Base-by-base conservation (phyloP, 1,140 invertebrate genomes). In the Pseudobourletiella spinata region DNA sequence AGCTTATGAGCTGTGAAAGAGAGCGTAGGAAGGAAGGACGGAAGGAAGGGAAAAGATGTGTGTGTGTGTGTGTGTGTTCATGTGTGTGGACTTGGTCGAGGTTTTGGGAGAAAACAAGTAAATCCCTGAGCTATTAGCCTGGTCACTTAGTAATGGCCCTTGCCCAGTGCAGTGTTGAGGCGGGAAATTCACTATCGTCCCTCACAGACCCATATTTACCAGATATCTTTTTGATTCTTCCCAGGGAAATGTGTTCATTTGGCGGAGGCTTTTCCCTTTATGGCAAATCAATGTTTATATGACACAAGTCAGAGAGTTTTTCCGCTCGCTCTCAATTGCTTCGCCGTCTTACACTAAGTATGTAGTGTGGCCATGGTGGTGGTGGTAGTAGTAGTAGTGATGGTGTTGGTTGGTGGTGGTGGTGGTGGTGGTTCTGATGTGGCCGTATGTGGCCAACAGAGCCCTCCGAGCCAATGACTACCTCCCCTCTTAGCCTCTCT, bases 41-140 rank as follows among this genome's bases (percentile, higher is more conserved):
- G 18, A 18, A 14, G n/a, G n/a, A n/a, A n/a, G n/a, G n/a, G n/a
- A n/a, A n/a, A n/a, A n/a, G n/a, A n/a, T n/a, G n/a, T n/a, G n/a
- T n/a, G n/a, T n/a, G n/a, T n/a, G n/a, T n/a, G n/a, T n/a, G n/a
- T n/a, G n/a, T n/a, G n/a, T n/a, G n/a, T n/a, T n/a, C n/a, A n/a
- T n/a, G n/a, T n/a, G n/a, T n/a, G n/a, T n/a, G n/a, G n/a, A n/a
- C n/a, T n/a, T n/a, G n/a, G n/a, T n/a, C n/a, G n/a, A n/a, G n/a
- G n/a, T n/a, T n/a, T n/a, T n/a, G n/a, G n/a, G n/a, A n/a, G n/a
- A n/a, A n/a, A n/a, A n/a, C n/a, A n/a, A 43, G 61, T 61, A 69
- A 69, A 69, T 69, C 67, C 67, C 67, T 62, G 42, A 59, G 62
- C 67, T 66, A 69, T 69, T 69, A 69, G 64, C 35, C 56, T 59